These are phyloP conservation scores for Dorcus parallelipipedus DNA, from an alignment of 2,888 invertebrate genomes.

Conservation along the genomic window DNA sequence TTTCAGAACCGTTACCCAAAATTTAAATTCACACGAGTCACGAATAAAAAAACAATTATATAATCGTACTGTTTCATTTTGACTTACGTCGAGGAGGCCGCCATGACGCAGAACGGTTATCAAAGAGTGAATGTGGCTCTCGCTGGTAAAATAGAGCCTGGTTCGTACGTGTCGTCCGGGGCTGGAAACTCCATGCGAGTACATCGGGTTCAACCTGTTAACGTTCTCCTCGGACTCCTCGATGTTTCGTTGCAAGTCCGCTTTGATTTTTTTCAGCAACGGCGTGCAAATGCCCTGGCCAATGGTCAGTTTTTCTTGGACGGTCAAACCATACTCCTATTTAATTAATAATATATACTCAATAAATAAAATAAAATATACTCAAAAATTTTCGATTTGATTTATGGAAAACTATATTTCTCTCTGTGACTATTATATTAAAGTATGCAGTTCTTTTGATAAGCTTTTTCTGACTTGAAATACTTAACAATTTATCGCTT, in stretches of 20 bases:
- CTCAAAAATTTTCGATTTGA: no score
- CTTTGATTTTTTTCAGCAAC: constrained; percentile 88
- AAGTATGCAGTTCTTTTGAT: no score
- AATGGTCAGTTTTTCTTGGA: constrained; percentile 93
- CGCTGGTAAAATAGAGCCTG: constrained; percentile 98
- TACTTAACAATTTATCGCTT: no score
- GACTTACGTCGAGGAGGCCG: constrained; percentile 77
- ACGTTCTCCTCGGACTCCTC: constrained; percentile 92
- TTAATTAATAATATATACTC: no score
- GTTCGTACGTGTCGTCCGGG: constrained; percentile 98
- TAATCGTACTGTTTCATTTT: neutral
- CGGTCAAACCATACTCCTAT: constrained; percentile 93
- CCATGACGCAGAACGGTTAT: constrained; percentile 93
- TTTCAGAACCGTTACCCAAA: neutral
- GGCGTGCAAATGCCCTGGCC: constrained; percentile 98
- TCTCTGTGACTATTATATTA: no score
- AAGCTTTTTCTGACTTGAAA: no score
- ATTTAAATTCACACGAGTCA: neutral
- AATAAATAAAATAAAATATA: no score
- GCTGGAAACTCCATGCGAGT: constrained; percentile 96
- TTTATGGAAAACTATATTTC: no score
- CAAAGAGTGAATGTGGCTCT: constrained; percentile 97
- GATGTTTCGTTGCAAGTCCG: constrained; percentile 91
- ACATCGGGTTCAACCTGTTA: constrained; percentile 94
- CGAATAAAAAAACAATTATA: neutral